A percentile compares a stretch with the other conserved stretches of the same genome.
Evolutionary conservation across 23 tunicate species (phyloP).

Genomic region (Botrylloides violaceus): DNA sequence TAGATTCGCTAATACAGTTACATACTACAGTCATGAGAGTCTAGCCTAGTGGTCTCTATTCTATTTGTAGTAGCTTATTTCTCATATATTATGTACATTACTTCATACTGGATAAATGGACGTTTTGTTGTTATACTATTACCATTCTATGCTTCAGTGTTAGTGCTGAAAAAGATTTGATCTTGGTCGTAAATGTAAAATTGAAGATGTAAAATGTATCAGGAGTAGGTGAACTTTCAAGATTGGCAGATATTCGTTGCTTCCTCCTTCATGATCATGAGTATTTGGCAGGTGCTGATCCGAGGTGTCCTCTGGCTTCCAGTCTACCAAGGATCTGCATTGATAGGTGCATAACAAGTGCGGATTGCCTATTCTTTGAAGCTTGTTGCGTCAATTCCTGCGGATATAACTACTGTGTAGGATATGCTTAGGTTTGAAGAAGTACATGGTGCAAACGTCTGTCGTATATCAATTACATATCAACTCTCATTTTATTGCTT

Average conservation of each 20-base stretch:
- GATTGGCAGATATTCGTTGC: background rate
- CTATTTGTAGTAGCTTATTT: no score
- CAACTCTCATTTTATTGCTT: no score
- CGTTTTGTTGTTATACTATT: no score
- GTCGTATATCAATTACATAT: no score
- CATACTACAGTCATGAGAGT: no score
- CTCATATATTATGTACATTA: no score
- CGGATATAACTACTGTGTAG: background rate
- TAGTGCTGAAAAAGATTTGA: no score
- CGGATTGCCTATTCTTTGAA: background rate
- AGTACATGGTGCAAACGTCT: no score
- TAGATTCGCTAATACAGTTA: background rate
- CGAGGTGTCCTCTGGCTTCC: background rate
- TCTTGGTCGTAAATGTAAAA: background rate
- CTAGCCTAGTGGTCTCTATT: no score
- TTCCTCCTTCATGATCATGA: no score
- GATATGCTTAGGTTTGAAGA: background rate
- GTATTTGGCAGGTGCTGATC: background rate
- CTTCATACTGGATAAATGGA: no score
- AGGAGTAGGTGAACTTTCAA: background rate
- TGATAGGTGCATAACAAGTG: background rate
- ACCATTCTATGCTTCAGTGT: no score
- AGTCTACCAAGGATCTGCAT: background rate
- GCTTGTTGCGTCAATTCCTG: conserved; percentile 1
- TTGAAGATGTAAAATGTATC: background rate